Evolutionary conservation across 2,888 invertebrate genomes (phyloP), one percentile per base, ranked within the genome.

Genomic region (Aporophyla nigra): DNA sequence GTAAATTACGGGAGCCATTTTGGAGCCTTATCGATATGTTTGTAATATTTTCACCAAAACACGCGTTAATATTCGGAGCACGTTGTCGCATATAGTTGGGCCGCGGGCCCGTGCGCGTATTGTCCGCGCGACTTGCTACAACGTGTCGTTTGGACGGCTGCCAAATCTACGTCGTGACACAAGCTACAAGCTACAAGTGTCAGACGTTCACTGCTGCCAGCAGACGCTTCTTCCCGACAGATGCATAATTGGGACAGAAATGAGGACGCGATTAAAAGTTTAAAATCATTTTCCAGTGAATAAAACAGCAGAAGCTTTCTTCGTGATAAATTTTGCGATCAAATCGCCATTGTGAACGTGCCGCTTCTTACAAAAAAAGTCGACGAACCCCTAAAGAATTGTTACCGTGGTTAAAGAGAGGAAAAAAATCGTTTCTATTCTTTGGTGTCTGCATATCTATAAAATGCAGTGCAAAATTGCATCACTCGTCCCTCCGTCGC

Each of bases 121-220:
- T 86, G 88, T 90, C 86, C 83, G 85, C 87, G 83, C 84, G 85
- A 89, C 86, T 88, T 85, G 85, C 73, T 83, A 87, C 87, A 88
- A 85, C 80, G 84, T 86, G 85, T 81, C 89, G 87, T 87, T 93
- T 96, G 96, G 96, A 88, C 78, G 85, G 67, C 65, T 89, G 95
- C 96, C 96, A 96, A 93, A 90, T 90, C 90, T 90, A 82, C 88
- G 85, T 86, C 87, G 89, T 87, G 87, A 88, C 90, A 90, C 91
- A 88, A 90, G 94, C 95, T 93, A 90, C 91, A 88, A 90, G 94
- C 95, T 93, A 96, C 96, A 96, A 96, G 96, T 96, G 95, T 94
- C 94, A 92, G 89, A 74, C 81, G 77, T 89, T 89, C 86, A 78
- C 86, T 89, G 89, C 86, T 88, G 90, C 89, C 93, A 92, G 91